Percentiles rank a stretch among this genome's conserved stretches.
These are phyloP conservation scores for Paramisgurnus dabryanus DNA, from an alignment of 2,113 vertebrate genomes.

Conservation along the genomic window DNA sequence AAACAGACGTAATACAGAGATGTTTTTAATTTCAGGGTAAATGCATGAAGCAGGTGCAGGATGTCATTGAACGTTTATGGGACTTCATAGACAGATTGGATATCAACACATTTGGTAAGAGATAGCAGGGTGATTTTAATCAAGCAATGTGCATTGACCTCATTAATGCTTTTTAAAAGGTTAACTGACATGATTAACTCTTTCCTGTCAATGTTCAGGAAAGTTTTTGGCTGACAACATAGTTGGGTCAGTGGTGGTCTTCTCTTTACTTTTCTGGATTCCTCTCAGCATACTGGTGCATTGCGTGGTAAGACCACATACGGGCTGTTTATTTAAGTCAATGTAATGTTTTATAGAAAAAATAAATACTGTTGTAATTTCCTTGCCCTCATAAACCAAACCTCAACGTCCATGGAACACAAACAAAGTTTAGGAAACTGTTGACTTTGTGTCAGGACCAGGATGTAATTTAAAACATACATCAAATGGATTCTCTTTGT, in stretches of 20 bases:
- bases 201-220: constrained; percentile 71
- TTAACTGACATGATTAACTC: background rate
- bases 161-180: background rate
- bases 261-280: constrained; percentile 96
- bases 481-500: too few species aligned
- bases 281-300: constrained; percentile 97
- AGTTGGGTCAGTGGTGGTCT: constrained; percentile 96
- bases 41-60: constrained; percentile 97
- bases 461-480: too few species aligned
- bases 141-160: too few species aligned
- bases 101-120: constrained; percentile 94
- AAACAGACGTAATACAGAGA: background rate
- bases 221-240: constrained; percentile 98
- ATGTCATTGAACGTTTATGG: constrained; percentile 96
- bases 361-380: too few species aligned
- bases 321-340: background rate
- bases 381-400: too few species aligned
- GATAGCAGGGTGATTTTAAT: background rate
- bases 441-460: too few species aligned
- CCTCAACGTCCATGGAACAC: too few species aligned
- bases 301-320: constrained; percentile 86
- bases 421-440: too few species aligned
- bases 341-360: background rate
- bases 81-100: constrained; percentile 98
- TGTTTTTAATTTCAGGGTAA: constrained; percentile 79